phyloP scores from a whole-genome alignment of 2,797 vertebrate genomes.

The Jordanella pulchra region DNA sequence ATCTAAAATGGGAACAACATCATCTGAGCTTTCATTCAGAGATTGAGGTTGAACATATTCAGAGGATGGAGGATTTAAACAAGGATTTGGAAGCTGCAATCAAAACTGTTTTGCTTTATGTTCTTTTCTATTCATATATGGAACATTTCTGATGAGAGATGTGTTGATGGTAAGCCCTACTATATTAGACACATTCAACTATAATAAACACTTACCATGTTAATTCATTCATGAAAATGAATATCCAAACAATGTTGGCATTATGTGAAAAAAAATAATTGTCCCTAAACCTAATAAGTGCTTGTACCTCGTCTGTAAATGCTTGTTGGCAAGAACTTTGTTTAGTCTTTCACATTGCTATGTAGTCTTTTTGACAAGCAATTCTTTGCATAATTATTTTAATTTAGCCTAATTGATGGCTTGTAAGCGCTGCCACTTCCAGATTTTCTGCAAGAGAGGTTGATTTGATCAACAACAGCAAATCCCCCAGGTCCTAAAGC shows the following conservation, averaged over 20 bases:
- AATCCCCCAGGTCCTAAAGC: not conserved
- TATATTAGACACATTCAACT: no score
- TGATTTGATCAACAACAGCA: not conserved
- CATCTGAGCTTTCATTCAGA: not conserved
- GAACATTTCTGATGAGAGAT: not conserved
- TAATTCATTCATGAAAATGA: not conserved
- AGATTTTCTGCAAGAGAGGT: not conserved
- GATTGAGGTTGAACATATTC: not conserved
- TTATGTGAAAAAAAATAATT: not conserved
- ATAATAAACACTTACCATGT: not conserved
- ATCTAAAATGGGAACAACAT: constrained; percentile 7
- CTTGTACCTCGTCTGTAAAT: not conserved
- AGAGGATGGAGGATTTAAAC: not conserved
- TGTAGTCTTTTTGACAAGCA: no score
- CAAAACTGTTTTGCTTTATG: not conserved
- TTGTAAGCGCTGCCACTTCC: not conserved
- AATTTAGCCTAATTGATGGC: not conserved
- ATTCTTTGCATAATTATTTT: no score
- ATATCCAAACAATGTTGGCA: not conserved
- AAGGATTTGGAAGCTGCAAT: constrained; percentile 1
- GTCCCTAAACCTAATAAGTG: not conserved
- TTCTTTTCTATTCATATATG: not conserved
- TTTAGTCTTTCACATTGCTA: no score
- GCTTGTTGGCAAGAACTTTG: not conserved
- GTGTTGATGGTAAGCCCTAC: not conserved